These are phyloP conservation scores for Platygyra sinensis DNA, from an alignment of 64 coral and sea anemone species.

Conservation along the genomic window DNA sequence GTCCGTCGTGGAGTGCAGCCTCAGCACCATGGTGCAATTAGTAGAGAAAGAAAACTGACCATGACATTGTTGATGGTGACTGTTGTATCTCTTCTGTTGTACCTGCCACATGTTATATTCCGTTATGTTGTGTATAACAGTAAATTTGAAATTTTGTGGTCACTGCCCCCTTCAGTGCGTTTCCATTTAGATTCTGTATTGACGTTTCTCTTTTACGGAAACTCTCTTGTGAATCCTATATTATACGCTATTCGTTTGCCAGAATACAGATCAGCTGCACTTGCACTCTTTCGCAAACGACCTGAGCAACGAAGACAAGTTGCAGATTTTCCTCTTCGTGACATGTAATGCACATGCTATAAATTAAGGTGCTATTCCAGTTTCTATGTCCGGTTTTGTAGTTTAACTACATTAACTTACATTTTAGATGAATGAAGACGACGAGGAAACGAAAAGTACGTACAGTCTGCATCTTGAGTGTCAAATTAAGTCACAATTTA, in stretches of 20 bases:
- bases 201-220: neutral
- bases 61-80: too few relatives aligned
- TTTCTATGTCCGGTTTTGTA: too few relatives aligned
- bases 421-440: too few relatives aligned
- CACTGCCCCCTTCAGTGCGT: neutral
- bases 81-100: neutral
- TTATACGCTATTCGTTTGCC: neutral
- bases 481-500: too few relatives aligned
- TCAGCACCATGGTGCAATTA: too few relatives aligned
- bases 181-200: neutral
- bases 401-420: too few relatives aligned
- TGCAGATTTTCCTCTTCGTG: neutral
- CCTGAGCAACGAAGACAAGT: neutral
- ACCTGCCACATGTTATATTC: neutral
- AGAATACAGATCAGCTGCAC: neutral
- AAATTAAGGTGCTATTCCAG: too few relatives aligned
- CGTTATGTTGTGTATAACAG: too few relatives aligned
- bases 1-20: neutral
- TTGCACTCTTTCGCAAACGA: neutral
- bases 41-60: too few relatives aligned
- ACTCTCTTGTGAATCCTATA: slow-evolving; percentile 2
- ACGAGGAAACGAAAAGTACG: too few relatives aligned
- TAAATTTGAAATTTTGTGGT: neutral
- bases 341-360: neutral
- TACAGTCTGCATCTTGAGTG: too few relatives aligned